A percentile compares a stretch with the other conserved stretches of the same genome.
These are phyloP conservation scores for Gallirallus australis DNA, from an alignment of 2,797 vertebrate genomes.

Conservation along the genomic window DNA sequence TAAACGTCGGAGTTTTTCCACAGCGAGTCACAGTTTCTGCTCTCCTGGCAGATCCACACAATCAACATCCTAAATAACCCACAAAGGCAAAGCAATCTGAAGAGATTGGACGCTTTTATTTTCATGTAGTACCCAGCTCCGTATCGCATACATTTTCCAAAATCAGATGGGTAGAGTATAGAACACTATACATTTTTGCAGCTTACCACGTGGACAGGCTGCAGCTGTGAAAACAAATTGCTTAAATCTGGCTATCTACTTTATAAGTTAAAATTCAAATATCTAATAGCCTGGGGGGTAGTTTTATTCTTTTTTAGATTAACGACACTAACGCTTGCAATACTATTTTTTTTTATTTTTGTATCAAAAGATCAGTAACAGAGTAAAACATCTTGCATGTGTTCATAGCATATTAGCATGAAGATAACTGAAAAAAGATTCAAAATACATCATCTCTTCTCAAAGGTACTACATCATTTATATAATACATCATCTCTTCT, in stretches of 20 bases:
- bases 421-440: constrained; percentile 71
- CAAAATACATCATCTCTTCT: constrained; percentile 73
- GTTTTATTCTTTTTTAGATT: constrained; percentile 58
- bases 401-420: constrained; percentile 64
- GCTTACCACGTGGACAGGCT: constrained; percentile 67
- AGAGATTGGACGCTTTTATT: constrained; percentile 74
- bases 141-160: constrained; percentile 70
- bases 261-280: constrained; percentile 73
- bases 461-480: constrained; percentile 48
- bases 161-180: constrained; percentile 63
- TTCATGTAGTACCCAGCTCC: constrained; percentile 70
- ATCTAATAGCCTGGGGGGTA: constrained; percentile 53
- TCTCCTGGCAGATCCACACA: constrained; percentile 19
- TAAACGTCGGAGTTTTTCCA: not conserved
- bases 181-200: constrained; percentile 38
- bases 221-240: constrained; percentile 78
- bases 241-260: constrained; percentile 62
- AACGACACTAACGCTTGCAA: constrained; percentile 61
- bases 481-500: no score
- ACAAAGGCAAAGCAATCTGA: constrained; percentile 23
- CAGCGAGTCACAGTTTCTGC: not conserved
- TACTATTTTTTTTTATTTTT: not conserved
- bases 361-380: constrained; percentile 65
- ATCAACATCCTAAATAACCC: constrained; percentile 39
- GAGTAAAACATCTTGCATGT: constrained; percentile 61